Evolutionary conservation across 2,113 vertebrate species (phyloP).

Genomic region (Neotoma lepida): DNA sequence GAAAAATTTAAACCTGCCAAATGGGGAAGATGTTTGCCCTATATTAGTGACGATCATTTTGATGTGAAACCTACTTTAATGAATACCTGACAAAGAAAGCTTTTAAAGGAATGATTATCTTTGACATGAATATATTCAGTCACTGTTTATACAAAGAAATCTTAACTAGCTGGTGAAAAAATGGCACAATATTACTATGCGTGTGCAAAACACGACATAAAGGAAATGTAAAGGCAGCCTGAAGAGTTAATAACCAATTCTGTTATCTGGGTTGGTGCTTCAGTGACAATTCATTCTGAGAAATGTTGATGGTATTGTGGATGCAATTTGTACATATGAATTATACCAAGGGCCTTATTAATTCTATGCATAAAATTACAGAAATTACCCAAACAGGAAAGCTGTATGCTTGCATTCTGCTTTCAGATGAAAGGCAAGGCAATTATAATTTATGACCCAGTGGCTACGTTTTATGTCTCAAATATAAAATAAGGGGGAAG

Average conservation of each 20-base stretch:
- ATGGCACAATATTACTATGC: conserved; percentile 65
- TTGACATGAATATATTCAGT: conserved; percentile 83
- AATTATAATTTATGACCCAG: conserved; percentile 52
- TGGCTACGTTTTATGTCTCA: conserved; percentile 45
- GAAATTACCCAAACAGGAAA: conserved; percentile 59
- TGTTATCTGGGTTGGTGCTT: conserved; percentile 26
- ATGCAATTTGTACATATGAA: conserved; percentile 5
- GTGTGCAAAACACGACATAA: conserved; percentile 64
- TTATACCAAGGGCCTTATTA: conserved; percentile 50
- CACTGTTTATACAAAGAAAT: conserved; percentile 82
- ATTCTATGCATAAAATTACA: conserved; percentile 59
- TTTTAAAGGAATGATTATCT: conserved; percentile 83
- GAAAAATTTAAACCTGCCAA: conserved; percentile 66
- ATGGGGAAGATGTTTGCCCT: conserved; percentile 82
- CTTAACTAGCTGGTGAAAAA: conserved; percentile 79
- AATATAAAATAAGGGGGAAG: conserved; percentile 33
- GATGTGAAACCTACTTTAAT: conserved; percentile 85
- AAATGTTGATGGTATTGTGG: conserved; percentile 35
- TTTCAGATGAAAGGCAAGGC: conserved; percentile 24
- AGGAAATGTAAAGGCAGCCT: conserved; percentile 69
- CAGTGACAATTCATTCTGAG: background rate
- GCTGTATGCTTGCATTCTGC: conserved; percentile 38
- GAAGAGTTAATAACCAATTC: conserved; percentile 66
- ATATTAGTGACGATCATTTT: conserved; percentile 86
- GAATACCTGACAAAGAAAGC: conserved; percentile 87